Evolutionary conservation across 2,113 vertebrate species (phyloP).

Genomic region (Garra rufa): DNA sequence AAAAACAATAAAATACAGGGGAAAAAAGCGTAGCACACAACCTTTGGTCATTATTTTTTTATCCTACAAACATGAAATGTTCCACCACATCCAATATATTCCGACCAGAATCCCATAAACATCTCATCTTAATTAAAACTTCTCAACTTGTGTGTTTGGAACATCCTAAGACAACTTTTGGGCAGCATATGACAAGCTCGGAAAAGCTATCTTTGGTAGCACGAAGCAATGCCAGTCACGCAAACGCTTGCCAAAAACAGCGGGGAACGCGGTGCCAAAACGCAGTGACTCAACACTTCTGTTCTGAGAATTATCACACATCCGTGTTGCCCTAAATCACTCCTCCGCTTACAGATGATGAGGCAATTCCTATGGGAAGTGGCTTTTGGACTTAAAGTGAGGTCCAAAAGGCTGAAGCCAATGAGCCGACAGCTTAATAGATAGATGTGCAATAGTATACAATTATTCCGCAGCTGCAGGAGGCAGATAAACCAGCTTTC

Average conservation of each 20-base stretch:
- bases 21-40: neutral
- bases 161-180: neutral
- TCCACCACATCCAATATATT: neutral
- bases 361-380: conserved; percentile 12
- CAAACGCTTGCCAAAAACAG: conserved; percentile 13
- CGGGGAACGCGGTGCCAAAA: neutral
- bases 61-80: neutral
- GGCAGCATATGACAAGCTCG: neutral
- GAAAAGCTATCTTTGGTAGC: neutral
- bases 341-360: neutral
- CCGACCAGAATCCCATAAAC: neutral
- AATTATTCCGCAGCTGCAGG: conserved; percentile 9
- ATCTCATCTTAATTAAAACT: neutral
- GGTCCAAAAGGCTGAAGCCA: neutral
- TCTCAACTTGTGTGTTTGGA: neutral
- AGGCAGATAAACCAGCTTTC: conserved; percentile 23
- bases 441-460: conserved; percentile 9
- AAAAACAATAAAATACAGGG: neutral
- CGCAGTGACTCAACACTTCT: conserved; percentile 7
- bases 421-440: conserved; percentile 18
- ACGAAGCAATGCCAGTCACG: neutral
- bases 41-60: neutral
- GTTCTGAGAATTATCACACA: conserved; percentile 27
- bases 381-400: neutral
- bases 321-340: conserved; percentile 16